Evolutionary conservation across 2,797 vertebrate genomes (phyloP).

Genomic region (Onychomys arenicola): DNA sequence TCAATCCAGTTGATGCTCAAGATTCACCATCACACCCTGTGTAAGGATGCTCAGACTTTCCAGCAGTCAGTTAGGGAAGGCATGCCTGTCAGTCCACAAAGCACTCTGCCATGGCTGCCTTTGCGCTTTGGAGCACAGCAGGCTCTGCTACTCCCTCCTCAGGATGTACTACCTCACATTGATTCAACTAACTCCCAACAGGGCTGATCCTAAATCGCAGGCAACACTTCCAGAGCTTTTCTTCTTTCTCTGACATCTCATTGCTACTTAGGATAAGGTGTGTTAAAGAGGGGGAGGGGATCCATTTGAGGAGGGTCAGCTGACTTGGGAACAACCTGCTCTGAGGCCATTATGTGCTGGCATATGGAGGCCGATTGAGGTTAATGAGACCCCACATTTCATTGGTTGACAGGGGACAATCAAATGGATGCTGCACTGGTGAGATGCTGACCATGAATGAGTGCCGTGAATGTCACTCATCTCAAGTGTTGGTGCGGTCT

Average conservation of each 20-base stretch:
- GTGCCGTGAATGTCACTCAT: no score
- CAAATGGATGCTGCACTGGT: rapidly evolving
- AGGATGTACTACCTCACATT: rapidly evolving
- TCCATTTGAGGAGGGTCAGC: neutral
- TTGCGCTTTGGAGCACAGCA: rapidly evolving
- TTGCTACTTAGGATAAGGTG: rapidly evolving
- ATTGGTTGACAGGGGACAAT: neutral
- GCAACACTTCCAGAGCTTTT: neutral
- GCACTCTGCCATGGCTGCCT: rapidly evolving
- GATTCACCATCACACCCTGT: neutral
- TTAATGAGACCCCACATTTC: rapidly evolving
- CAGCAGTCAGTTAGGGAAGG: neutral
- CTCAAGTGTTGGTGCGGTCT: neutral
- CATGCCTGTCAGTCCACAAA: rapidly evolving
- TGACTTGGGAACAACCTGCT: neutral
- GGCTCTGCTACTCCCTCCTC: neutral
- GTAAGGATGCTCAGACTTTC: neutral
- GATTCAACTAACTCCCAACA: rapidly evolving
- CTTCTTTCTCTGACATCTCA: rapidly evolving
- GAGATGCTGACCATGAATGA: neutral
- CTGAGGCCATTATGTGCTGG: neutral
- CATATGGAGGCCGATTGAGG: neutral
- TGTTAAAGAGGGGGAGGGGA: no score
- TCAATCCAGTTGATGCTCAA: neutral
- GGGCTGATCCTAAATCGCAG: neutral